phyloP scores from a whole-genome alignment of 2,113 vertebrate species.

The Hemibagrus wyckioides region DNA sequence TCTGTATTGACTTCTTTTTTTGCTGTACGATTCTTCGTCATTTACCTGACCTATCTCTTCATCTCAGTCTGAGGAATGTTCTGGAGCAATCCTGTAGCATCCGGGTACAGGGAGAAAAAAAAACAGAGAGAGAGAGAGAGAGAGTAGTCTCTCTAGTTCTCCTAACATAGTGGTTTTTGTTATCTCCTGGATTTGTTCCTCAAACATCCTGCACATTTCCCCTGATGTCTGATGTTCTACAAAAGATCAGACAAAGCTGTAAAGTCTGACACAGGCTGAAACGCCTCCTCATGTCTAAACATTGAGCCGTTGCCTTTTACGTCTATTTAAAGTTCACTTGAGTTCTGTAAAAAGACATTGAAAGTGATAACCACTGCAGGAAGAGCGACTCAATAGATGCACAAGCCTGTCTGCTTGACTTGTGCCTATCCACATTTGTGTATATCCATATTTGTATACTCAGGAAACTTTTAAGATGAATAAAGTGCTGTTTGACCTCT shows the following conservation, averaged over 20 bases:
- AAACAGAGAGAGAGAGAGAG: constrained; percentile 6
- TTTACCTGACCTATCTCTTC: neutral
- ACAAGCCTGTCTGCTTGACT: neutral
- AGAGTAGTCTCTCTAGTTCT: neutral
- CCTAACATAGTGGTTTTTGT: neutral
- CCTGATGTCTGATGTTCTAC: neutral
- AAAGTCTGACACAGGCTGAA: neutral
- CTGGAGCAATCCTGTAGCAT: constrained; percentile 18
- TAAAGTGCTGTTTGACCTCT: neutral
- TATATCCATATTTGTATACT: no score
- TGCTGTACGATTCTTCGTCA: neutral
- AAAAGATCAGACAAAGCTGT: neutral
- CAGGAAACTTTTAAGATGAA: neutral
- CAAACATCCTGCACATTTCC: neutral
- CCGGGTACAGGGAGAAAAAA: neutral
- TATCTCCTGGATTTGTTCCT: constrained; percentile 12
- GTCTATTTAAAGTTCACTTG: neutral
- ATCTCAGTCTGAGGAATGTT: constrained; percentile 26
- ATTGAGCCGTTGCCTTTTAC: neutral
- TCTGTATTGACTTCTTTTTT: neutral
- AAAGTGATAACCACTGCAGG: neutral
- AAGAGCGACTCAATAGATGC: neutral
- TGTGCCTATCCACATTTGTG: neutral
- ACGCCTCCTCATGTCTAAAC: neutral
- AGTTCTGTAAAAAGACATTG: neutral